These are phyloP conservation scores for Atta colombica DNA, from an alignment of 1,140 invertebrate genomes.

Conservation along the genomic window DNA sequence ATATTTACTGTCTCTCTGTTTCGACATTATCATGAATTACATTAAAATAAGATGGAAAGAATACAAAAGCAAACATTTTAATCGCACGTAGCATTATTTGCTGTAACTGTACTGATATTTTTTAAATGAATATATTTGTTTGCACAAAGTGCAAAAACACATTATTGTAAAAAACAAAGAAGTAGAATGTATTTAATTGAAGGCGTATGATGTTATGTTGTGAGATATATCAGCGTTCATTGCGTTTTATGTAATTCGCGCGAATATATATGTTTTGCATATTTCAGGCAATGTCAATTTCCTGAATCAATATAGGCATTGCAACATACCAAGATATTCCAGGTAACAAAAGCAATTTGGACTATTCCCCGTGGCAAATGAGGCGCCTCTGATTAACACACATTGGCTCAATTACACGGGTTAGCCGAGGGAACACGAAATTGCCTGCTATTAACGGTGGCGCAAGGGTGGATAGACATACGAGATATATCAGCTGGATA, in stretches of 20 bases:
- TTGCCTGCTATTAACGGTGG: conserved; percentile 77
- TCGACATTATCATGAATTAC: conserved; percentile 12
- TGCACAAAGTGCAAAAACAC: too few relatives aligned
- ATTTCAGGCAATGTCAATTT: conserved; percentile 55
- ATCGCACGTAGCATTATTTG: background rate
- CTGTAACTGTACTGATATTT: background rate
- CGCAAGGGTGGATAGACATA: conserved; percentile 71
- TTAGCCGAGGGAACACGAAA: conserved; percentile 75
- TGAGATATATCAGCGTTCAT: background rate
- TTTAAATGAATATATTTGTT: background rate
- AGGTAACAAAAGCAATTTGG: conserved; percentile 78
- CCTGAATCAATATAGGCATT: conserved; percentile 65
- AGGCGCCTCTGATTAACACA: conserved; percentile 78
- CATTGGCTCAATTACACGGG: conserved; percentile 78
- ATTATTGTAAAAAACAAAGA: background rate
- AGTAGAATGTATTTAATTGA: background rate
- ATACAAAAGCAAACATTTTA: background rate
- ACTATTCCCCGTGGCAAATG: conserved; percentile 77
- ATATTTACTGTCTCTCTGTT: conserved; percentile 2
- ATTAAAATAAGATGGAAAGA: conserved; percentile 24
- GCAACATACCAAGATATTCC: conserved; percentile 58
- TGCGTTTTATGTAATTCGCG: conserved; percentile 23
- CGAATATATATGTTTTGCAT: conserved; percentile 17
- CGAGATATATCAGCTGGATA: conserved; percentile 71
- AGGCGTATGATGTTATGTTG: background rate